Evolutionary conservation across 2,888 invertebrate genomes (phyloP).

Genomic region (Bugulina stolonifera): DNA sequence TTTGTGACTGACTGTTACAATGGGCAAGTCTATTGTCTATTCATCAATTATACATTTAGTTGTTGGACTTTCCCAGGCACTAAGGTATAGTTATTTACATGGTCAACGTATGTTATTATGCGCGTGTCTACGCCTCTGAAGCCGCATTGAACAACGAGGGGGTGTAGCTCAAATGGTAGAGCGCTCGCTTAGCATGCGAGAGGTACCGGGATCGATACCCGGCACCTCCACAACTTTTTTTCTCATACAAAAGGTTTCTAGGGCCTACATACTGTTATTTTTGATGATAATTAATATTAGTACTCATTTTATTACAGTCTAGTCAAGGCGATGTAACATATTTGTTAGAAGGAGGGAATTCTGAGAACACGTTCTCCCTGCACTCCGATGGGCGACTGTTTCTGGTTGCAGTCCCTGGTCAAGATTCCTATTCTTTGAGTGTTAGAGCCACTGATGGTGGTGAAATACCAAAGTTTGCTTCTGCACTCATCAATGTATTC

Average conservation of each 20-base stretch:
- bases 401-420: background rate
- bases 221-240: slow-evolving; percentile 19
- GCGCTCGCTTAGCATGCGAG: slow-evolving; percentile 26
- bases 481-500: background rate
- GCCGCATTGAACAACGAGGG: background rate
- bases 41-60: too few species aligned
- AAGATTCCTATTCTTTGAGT: slow-evolving; percentile 31
- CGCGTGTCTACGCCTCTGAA: too few species aligned
- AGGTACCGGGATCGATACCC: slow-evolving; percentile 26
- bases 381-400: slow-evolving; percentile 10
- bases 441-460: slow-evolving; percentile 7
- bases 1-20: too few species aligned
- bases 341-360: background rate
- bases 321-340: slow-evolving; percentile 5
- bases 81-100: too few species aligned
- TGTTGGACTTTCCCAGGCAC: too few species aligned
- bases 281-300: too few species aligned
- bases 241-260: too few species aligned
- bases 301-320: background rate
- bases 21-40: too few species aligned
- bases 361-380: slow-evolving; percentile 13
- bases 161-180: slow-evolving; percentile 26
- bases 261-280: too few species aligned
- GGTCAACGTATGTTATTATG: too few species aligned
- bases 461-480: background rate